Percentiles rank a stretch among this genome's conserved stretches.
These are phyloP conservation scores for Aphelenchoides bicaudatus DNA, from an alignment of 2,888 invertebrate genomes.

Conservation along the genomic window DNA sequence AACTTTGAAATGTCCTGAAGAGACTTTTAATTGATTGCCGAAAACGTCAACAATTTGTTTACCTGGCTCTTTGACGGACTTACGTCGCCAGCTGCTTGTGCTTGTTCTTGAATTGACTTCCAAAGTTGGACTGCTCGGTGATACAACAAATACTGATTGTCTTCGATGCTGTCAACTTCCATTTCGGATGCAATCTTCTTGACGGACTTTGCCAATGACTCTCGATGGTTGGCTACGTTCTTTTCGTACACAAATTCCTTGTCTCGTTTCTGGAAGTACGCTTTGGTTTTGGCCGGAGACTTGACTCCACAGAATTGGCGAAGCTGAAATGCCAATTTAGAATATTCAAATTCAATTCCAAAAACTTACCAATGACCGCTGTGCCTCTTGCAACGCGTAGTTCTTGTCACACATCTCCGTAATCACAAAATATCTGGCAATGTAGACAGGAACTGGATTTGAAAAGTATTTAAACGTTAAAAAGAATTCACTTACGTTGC, in stretches of 20 bases:
- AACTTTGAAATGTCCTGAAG: background rate
- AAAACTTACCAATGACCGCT: background rate
- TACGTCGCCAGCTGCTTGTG: conserved; percentile 2
- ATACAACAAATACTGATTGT: conserved; percentile 11
- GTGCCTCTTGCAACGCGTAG: background rate
- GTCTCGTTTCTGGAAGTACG: background rate
- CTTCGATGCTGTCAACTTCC: conserved; percentile 1
- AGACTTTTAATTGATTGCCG: background rate
- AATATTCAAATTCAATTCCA: background rate
- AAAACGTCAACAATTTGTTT: background rate
- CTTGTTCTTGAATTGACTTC: conserved; percentile 3
- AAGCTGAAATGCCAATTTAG: background rate
- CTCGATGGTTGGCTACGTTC: background rate
- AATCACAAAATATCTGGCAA: background rate
- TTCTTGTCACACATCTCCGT: background rate
- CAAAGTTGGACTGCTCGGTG: conserved; percentile 8
- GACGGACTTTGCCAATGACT: background rate
- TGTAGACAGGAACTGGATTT: background rate
- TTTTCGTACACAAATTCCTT: background rate
- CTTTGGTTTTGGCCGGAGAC: background rate
- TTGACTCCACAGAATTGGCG: background rate
- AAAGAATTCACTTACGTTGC: background rate
- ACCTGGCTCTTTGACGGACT: background rate
- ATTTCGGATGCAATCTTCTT: background rate
- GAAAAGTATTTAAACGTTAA: background rate